Base-by-base conservation (phyloP, 2,888 invertebrate genomes). In the Mythimna loreyi region DNA sequence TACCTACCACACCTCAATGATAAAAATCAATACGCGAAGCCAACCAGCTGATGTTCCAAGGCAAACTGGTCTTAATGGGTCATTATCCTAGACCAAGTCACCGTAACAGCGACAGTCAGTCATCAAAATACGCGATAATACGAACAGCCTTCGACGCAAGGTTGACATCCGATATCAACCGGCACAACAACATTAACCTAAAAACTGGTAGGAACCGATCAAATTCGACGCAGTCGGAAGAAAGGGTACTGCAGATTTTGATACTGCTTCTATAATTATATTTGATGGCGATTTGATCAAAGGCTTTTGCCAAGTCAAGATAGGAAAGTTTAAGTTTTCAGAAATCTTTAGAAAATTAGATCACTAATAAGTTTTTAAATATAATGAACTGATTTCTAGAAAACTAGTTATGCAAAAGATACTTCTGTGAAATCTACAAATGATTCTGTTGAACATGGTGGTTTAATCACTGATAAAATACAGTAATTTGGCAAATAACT, bases 71-170 rank as follows among this genome's bases (percentile, higher is more conserved):
- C 58, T 72, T 84, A 76, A 80, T 79, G 53, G 80, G 80, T 75
- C 83, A 84, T 84, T 86, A 83, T 83, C 80, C 82, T 79, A 81
- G 75, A 80, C 63, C 77, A 80, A 72, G 72, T 83, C 81, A 85
- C 82, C 85, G 79, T 83, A 80, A 82, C 80, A 72, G 73, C 64
- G 21, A 71, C 78, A 75, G 57, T 53, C 73, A 67, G 79, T 78
- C 80, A 83, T 82, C 79, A 74, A 78, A 82, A 80, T 77, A 75
- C 49, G 60, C 75, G 86, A 88, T 88, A 85, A 83, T 79, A 74
- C 80, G 64, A 68, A 56, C 75, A 85, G 67, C 89, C 87, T 89
- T 88, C 85, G 69, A 28, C 23, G 62, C 89, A 88, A 89, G 90
- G 89, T 81, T 87, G 84, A 72, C 84, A 76, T 71, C 50, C 73